Base-by-base conservation (phyloP, 2,113 vertebrate genomes). In the Cephalopterus ornatus region DNA sequence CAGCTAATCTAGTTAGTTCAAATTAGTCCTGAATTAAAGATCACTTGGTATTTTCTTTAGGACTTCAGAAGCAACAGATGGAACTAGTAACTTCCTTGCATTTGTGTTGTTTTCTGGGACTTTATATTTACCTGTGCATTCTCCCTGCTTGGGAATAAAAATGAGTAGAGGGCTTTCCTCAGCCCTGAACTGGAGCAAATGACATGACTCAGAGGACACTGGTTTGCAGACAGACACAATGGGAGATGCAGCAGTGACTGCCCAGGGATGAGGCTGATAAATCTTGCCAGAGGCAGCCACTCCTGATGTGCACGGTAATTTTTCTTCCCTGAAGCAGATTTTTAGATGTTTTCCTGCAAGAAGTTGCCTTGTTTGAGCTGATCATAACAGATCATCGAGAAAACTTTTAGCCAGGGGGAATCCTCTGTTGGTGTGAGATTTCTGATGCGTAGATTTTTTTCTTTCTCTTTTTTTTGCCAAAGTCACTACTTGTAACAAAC, bases 181-280 rank as follows among this genome's bases (percentile, higher is more conserved):
- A n/a, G 7, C n/a, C 23, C n/a, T 49, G 27, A 5, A 1, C 13
- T 55, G 32, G 27, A 68, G 30, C 47, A 63, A 53, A 13, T 67
- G 53, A 8, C 27, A 17, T 6, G 41, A 49, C 17, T 12, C 74
- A 67, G 56, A 63, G 42, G 39, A 47, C 21, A 4, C 8, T 33
- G 52, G 27, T 44, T 73, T 78, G 35, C 18, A 50, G n/a, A 53
- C 5, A 63, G 24, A 59, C 14, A 26, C 21, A 62, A 53, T 32
- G 22, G 21, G 23, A 66, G 23, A 33, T 0, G 1, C 19, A 46
- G 49, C 26, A 42, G 37, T 1, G 0, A 19, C 39, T 84, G 28
- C 11, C 32, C 5, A 4, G n/a, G 13, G 12, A 16, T 2, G 2
- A 37, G 11, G 21, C 3, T 37, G 26, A 4, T 39, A 41, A 52